Base-by-base conservation (phyloP, 2,888 invertebrate genomes). In the Palloptera scutellata region DNA sequence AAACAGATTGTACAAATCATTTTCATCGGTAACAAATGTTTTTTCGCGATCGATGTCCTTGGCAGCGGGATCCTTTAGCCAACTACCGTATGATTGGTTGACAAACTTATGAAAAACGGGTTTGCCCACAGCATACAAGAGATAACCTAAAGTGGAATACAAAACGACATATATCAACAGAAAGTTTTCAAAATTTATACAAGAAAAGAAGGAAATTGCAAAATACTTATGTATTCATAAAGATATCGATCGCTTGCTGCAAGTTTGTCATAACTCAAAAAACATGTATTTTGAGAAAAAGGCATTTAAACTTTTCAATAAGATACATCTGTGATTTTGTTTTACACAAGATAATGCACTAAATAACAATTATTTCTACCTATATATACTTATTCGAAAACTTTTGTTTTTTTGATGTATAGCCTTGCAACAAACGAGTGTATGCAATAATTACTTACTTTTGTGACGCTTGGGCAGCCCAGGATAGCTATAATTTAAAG, bases 71-170 rank as follows among this genome's bases (percentile, higher is more conserved):
- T 97, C 97, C 73, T 91, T 87, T 86, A 96, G 89, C 96, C 97
- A 96, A 42, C 92, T 90, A 1, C 96, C 96, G 78, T 91, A 93
- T 17, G 88, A 85, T 76, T 91, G 90, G 69, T 93, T 91, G 70
- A 92, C 92, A 72, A 88, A 91, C 43, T 93, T 90, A 81, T 95
- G 92, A 81, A 93, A 96, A 0, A 97, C 94, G 0, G 97, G 96
- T 79, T 96, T 97, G 0, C 97, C 97, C 59, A 98, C 94, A 0
- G 94, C 94, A 79, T 95, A 95, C 13, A 97, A 87, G 70, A 92
- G 90, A 79, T 96, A 96, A 83, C 93, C 97, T 94, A 84, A 19
- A 64, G 48, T 42, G 17, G 13, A 15, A 40, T 51, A 9, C n/a
- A 45, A 12, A 65, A 58, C 19, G 15, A 54, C n/a, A 64, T 8